Evolutionary conservation across 2,797 vertebrate genomes (phyloP), one percentile per base, ranked within the genome.

Genomic region (Eulemur mongoz): DNA sequence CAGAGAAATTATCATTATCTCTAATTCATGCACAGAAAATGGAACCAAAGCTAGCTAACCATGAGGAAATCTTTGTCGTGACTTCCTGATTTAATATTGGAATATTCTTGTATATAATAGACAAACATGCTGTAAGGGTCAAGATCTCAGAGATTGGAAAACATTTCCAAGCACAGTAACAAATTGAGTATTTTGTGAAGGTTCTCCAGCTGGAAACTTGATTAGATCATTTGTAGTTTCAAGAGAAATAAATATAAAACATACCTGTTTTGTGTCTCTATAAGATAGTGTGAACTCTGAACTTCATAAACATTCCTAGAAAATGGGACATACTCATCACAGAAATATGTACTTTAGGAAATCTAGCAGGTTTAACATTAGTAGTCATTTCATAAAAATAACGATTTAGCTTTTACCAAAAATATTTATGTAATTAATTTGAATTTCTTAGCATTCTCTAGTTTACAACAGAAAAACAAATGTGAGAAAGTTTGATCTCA

Each of bases 391-490:
- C 15, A 73, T 82, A 45, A 96, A 97, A 79, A 13, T 69, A 79
- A 13, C 63, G 43, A 85, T 5, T 93, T 78, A 78, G 65, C 63
- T 79, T 97, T 87, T 50, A 57, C 48, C 83, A 59, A 79, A 89
- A 9, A 94, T 95, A 38, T 90, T 92, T 78, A 52, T 80, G 15
- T 88, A 59, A 93, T 91, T 79, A 84, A 78, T 73, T 94, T 92
- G 35, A 93, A 93, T 80, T 73, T 89, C n/a, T 93, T 90, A 40
- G 18, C 93, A 95, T 80, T 92, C 12, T 95, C 0, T 96, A 97
- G 67, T 89, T 98, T 94, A 65, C 57, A 94, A 86, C 23, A 72
- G 6, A 10, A 96, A 72, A 72, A 90, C 91, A 93, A 95, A 67
- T 61, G 48, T 95, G 11, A 97, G 57, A 63, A 92, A 65, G 35